phyloP scores from a whole-genome alignment of 2,113 vertebrate species.

The Otus sunia region DNA sequence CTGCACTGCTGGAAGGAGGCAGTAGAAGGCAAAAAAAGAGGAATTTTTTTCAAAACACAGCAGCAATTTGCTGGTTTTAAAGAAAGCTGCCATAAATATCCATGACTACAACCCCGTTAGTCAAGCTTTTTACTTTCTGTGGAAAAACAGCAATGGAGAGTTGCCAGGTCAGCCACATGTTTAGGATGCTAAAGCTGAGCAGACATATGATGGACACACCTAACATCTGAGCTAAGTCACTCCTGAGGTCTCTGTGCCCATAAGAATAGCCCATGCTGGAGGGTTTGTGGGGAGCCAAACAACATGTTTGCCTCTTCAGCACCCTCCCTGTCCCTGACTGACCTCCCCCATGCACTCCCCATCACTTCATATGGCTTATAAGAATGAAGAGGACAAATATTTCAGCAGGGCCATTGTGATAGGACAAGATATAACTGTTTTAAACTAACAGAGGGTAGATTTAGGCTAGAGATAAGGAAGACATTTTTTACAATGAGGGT shows the following conservation, averaged over 20 bases:
- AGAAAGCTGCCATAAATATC: not conserved
- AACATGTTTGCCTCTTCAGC: not conserved
- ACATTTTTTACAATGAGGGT: not conserved
- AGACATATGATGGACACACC: not conserved
- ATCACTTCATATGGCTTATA: not conserved
- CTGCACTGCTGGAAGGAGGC: not conserved
- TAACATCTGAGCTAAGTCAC: not conserved
- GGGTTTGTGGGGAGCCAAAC: not conserved
- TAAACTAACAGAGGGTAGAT: not conserved
- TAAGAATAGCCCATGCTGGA: not conserved
- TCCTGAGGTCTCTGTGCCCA: not conserved
- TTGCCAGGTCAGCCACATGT: not conserved
- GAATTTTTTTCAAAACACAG: not conserved
- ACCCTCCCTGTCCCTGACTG: not conserved
- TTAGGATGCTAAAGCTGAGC: not conserved
- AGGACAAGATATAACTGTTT: not conserved
- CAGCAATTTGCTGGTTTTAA: not conserved
- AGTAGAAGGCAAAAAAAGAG: not conserved
- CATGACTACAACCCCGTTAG: accelerated
- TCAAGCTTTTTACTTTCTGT: not conserved
- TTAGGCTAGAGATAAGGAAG: not conserved
- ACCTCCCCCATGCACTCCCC: not conserved
- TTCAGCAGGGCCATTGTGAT: not conserved
- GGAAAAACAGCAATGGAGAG: not conserved
- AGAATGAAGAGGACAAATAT: not conserved